Conservation (phyloP, 2,113 vertebrate genomes). For the Bostrychus sinensis region DNA sequence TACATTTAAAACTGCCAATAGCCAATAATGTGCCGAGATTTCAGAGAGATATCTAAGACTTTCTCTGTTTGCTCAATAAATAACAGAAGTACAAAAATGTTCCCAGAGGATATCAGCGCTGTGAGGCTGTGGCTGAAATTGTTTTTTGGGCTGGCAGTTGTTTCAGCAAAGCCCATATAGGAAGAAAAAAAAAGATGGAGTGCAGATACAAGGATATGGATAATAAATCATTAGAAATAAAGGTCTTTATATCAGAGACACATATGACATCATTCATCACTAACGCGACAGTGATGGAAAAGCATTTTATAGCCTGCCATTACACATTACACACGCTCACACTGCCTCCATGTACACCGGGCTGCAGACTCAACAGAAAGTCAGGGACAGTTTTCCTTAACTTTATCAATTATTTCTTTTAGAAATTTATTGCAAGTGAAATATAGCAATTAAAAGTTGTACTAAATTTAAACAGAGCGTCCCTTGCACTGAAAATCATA, state of each 20-base stretch:
- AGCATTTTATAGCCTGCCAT: slow-evolving; percentile 45
- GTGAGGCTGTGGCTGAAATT: background rate
- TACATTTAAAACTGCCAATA: slow-evolving; percentile 13
- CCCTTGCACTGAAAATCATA: background rate
- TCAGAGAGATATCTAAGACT: background rate
- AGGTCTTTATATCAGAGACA: slow-evolving; percentile 40
- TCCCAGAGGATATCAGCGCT: background rate
- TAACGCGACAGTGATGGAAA: slow-evolving; percentile 46
- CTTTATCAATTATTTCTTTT: background rate
- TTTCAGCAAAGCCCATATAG: slow-evolving; percentile 12
- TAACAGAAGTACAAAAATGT: background rate
- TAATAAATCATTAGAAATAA: slow-evolving; percentile 61
- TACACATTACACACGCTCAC: slow-evolving; percentile 26
- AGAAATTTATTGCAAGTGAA: too few relatives aligned
- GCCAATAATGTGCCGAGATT: slow-evolving; percentile 6
- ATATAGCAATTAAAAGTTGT: too few relatives aligned
- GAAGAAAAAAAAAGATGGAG: slow-evolving; percentile 38
- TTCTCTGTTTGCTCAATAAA: slow-evolving; percentile 1
- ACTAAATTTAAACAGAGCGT: background rate
- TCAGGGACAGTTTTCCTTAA: background rate
- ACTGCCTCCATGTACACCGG: slow-evolving; percentile 15
- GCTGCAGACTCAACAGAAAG: background rate
- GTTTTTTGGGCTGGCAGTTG: slow-evolving; percentile 9
- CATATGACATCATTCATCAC: slow-evolving; percentile 61
- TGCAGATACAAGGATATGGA: slow-evolving; percentile 39